A percentile compares a stretch with the other conserved stretches of the same genome.
Conservation (phyloP, 2,113 vertebrate species). For the Grus americana region DNA sequence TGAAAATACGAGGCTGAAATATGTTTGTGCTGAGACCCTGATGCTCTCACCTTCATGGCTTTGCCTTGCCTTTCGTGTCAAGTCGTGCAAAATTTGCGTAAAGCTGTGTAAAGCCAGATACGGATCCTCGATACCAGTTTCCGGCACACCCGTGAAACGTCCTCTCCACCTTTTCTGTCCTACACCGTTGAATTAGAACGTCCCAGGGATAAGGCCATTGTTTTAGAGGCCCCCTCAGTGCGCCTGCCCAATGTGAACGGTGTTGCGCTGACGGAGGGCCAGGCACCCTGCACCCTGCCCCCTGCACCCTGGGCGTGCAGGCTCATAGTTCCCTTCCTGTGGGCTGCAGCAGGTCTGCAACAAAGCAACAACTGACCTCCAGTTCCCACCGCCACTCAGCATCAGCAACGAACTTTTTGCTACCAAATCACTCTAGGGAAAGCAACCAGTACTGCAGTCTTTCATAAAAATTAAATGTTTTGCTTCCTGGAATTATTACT, state of each 20-base stretch:
- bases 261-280: not conserved
- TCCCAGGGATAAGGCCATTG: not conserved
- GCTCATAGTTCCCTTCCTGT: not conserved
- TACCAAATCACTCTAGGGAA: not conserved
- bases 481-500: slow-evolving; percentile 47
- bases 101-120: not conserved
- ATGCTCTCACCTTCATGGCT: not conserved
- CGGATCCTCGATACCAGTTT: not conserved
- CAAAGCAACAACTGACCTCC: not conserved
- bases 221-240: not conserved
- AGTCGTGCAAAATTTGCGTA: not conserved
- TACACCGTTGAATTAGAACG: not conserved
- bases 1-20: not conserved
- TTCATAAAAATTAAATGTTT: slow-evolving; percentile 17
- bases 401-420: not conserved
- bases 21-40: not conserved
- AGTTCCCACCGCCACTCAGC: not conserved
- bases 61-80: not conserved
- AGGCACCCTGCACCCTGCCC: not conserved
- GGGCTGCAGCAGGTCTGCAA: not conserved
- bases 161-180: not conserved
- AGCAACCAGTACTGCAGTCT: not conserved
- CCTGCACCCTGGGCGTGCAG: not conserved
- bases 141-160: not conserved
- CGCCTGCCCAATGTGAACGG: accelerated